Base-by-base conservation (phyloP, 53 echinoderm and acorn worm species). In the Temnopleurus reevesii region DNA sequence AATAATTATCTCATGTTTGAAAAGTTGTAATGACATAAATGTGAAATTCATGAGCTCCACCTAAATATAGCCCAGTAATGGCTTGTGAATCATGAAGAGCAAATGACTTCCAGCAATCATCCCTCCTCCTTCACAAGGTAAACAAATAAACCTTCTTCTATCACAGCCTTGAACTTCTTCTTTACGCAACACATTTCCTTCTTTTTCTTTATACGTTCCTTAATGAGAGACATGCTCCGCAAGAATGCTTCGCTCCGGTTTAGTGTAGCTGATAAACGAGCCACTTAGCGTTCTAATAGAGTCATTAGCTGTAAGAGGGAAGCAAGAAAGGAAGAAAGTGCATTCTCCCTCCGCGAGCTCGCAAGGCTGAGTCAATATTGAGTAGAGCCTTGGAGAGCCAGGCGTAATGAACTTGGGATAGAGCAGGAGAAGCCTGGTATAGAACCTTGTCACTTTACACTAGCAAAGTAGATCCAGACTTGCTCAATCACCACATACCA, bases 261-360 rank as follows among this genome's bases (percentile, higher is more conserved):
- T 46, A 79, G 26, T 10, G 49, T 49, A 47, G 36, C 79, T 49
- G 83, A 53, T 54, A 83, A 83, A 83, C 83, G 83, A 83, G 55
- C 54, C 83, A 83, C 83, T 83, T 83, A 83, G 54, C 8, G 55
- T 35, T 55, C 83, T 83, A 83, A 83, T 83, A 83, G 83, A 83
- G 54, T 83, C 83, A 35, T 83, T 83, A 83, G 83, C 29, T 51
- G 49, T 33, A 55, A 53, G 54, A 83, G 5, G 53, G 21, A 47
- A 47, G 53, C 17, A 41, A 41, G 49, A 27, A 79, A 76, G n/a
- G 24, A 25, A 49, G 26, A 83, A 83, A 83, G 83, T 83, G 36
- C 83, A 83, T 13, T 55, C 23, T 55, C 82, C 55, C 54, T 31
- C 56, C 2, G 31, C 34, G 19, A 4, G n/a, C 30, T n/a, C 60